phyloP scores from a whole-genome alignment of 35 echinoderm and acorn worm species.

The Lytechinus pictus region DNA sequence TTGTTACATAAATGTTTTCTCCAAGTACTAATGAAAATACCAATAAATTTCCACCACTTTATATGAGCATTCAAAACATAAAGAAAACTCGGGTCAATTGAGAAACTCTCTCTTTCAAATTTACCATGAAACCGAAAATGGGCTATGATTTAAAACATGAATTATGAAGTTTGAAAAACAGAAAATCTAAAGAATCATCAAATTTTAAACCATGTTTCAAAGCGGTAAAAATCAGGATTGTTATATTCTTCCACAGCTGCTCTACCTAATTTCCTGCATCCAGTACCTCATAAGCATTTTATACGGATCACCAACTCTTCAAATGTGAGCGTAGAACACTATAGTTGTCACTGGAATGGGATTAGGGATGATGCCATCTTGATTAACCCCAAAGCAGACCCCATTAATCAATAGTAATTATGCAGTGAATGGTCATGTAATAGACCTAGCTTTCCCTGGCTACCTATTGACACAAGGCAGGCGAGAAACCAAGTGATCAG shows the following conservation, averaged over 20 bases:
- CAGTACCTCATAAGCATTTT: background rate
- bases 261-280: background rate
- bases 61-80: too few species aligned
- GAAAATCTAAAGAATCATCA: too few species aligned
- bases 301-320: background rate
- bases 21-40: too few species aligned
- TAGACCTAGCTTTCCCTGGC: background rate
- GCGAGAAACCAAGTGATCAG: background rate
- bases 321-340: background rate
- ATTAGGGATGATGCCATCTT: background rate
- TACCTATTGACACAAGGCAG: background rate
- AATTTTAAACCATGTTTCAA: background rate
- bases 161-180: too few species aligned
- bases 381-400: background rate
- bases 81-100: too few species aligned
- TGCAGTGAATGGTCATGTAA: slow-evolving; percentile 26
- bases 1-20: too few species aligned
- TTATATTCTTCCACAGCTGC: background rate
- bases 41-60: too few species aligned
- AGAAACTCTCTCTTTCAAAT: too few species aligned
- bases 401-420: slow-evolving; percentile 48
- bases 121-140: too few species aligned
- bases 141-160: too few species aligned
- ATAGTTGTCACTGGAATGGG: background rate
- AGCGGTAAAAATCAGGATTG: background rate